Percentiles rank a stretch among this genome's conserved stretches.
These are phyloP conservation scores for Saccopteryx bilineata DNA, from an alignment of 2,113 vertebrate genomes.

Conservation along the genomic window DNA sequence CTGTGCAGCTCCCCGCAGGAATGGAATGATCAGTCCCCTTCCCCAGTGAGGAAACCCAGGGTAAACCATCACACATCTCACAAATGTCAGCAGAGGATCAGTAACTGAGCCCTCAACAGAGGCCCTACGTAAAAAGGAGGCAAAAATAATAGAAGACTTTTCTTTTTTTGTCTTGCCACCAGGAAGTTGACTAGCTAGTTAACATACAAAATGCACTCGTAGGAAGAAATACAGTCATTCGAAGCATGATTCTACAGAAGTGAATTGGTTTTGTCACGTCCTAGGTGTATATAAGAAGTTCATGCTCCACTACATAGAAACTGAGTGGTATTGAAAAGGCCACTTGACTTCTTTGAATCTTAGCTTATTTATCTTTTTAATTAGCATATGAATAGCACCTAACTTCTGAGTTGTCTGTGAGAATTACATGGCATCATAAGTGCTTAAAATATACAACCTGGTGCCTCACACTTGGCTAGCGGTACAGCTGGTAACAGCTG, in stretches of 20 bases:
- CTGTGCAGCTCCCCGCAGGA: background rate
- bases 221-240: background rate
- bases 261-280: background rate
- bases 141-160: background rate
- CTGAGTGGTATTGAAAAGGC: background rate
- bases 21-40: background rate
- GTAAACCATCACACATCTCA: background rate
- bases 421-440: background rate
- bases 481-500: background rate
- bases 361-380: background rate
- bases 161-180: too few species aligned
- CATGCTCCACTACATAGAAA: background rate
- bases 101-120: background rate
- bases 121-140: background rate
- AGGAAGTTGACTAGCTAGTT: background rate
- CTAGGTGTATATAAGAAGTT: background rate
- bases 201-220: background rate
- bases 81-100: background rate
- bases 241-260: background rate
- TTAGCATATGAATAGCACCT: background rate
- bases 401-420: background rate
- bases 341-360: constrained; percentile 7
- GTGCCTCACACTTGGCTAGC: background rate
- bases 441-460: background rate
- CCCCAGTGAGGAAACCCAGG: background rate